Conservation (phyloP, 2,888 invertebrate species). For the Drosophila hamatofila region DNA sequence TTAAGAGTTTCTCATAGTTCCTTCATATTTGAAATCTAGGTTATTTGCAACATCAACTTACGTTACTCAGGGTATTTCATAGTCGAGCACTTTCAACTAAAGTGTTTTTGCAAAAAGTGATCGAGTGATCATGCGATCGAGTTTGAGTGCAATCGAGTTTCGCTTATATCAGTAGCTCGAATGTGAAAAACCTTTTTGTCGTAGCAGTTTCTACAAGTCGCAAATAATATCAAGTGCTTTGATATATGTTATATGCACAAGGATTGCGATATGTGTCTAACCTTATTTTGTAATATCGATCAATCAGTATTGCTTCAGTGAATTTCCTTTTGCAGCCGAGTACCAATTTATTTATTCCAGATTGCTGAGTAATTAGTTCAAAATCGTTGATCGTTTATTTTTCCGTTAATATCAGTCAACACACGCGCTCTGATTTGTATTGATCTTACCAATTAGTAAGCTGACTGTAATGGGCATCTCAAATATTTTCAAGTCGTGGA, state of each 20-base stretch:
- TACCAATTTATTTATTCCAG: not conserved
- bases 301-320: not conserved
- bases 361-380: not conserved
- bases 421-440: conserved; percentile 34
- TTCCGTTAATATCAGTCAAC: conserved; percentile 4
- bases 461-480: conserved; percentile 36
- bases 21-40: not conserved
- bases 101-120: conserved; percentile 28
- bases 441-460: conserved; percentile 46
- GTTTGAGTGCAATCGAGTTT: conserved; percentile 56
- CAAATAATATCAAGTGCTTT: conserved; percentile 3
- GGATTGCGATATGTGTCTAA: not conserved
- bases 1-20: not conserved
- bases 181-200: conserved; percentile 5
- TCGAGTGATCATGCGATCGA: conserved; percentile 38
- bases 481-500: conserved; percentile 48
- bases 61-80: not conserved
- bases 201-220: not conserved
- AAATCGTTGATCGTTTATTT: not conserved
- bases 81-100: not conserved
- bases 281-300: not conserved
- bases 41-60: not conserved
- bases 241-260: not conserved
- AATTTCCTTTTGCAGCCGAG: not conserved
- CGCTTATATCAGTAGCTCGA: conserved; percentile 22